A percentile compares a stretch with the other conserved stretches of the same genome.
Conservation (phyloP, 1,140 invertebrate genomes). For the Drosophila seguyi region DNA sequence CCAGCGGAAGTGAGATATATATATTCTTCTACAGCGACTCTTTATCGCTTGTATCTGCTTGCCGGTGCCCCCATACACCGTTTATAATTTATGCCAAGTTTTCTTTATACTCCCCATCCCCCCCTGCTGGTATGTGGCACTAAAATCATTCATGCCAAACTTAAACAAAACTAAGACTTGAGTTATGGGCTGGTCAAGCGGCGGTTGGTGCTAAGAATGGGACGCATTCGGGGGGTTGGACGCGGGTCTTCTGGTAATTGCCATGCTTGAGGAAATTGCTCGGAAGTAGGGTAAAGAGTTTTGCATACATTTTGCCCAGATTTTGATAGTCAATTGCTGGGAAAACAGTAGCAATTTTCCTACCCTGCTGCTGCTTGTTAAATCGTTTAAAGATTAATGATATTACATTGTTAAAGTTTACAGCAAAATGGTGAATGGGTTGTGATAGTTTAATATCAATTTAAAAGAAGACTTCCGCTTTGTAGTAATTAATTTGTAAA, state of each 20-base stretch:
- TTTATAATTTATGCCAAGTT: constrained; percentile 73
- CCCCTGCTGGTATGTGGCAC: constrained; percentile 26
- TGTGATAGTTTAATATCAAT: background rate
- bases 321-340: constrained; percentile 54
- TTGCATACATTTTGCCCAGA: constrained; percentile 75
- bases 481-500: background rate
- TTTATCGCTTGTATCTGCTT: constrained; percentile 35
- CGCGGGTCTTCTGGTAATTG: constrained; percentile 26
- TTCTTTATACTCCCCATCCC: constrained; percentile 17
- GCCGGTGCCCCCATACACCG: constrained; percentile 32
- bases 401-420: constrained; percentile 27
- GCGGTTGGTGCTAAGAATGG: constrained; percentile 46
- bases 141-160: constrained; percentile 64
- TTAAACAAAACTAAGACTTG: constrained; percentile 51
- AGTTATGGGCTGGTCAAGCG: constrained; percentile 50
- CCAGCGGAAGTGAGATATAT: constrained; percentile 67
- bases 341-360: constrained; percentile 64
- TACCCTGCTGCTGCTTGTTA: constrained; percentile 34
- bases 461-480: constrained; percentile 6
- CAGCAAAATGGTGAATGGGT: background rate
- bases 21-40: constrained; percentile 12
- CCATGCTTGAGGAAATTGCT: constrained; percentile 49
- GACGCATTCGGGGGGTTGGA: constrained; percentile 5
- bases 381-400: constrained; percentile 37
- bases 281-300: constrained; percentile 52